These are phyloP conservation scores for Holothuria glaberrima DNA, from an alignment of 35 echinoderm and acorn worm genomes.

Conservation along the genomic window DNA sequence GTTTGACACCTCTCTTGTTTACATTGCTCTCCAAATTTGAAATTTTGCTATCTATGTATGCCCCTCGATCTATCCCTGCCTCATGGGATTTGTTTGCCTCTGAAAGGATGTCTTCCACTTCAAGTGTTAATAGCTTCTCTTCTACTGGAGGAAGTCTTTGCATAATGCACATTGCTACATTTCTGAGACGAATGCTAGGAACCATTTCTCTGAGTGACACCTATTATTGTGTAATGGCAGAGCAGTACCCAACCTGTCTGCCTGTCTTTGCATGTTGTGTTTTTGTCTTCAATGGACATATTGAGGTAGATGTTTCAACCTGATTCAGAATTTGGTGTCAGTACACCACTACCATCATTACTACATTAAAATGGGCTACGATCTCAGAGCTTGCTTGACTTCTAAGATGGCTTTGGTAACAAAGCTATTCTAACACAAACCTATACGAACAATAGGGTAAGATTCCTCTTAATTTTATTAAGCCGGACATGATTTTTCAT, in stretches of 20 bases:
- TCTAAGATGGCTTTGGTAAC: too few species aligned
- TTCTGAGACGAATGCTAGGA: not conserved
- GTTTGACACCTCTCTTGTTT: conserved; percentile 38
- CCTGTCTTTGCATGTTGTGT: not conserved
- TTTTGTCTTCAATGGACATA: not conserved
- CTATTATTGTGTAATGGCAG: too few species aligned
- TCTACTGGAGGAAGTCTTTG: conserved; percentile 21
- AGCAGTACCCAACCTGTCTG: not conserved
- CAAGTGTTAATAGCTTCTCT: conserved; percentile 45
- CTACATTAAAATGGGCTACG: too few species aligned
- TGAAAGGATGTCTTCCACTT: not conserved
- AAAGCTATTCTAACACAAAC: too few species aligned
- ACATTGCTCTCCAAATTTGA: not conserved
- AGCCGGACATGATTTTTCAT: too few species aligned
- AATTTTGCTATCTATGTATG: not conserved
- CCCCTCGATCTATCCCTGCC: not conserved
- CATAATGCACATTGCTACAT: not conserved
- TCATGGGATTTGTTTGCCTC: not conserved
- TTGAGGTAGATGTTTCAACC: conserved; percentile 20
- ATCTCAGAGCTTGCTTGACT: too few species aligned
- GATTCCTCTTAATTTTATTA: too few species aligned
- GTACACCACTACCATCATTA: not conserved
- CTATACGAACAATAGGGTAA: too few species aligned
- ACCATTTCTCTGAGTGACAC: too few species aligned
- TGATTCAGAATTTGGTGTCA: not conserved